These are phyloP conservation scores for Agonopterix heracliana DNA, from an alignment of 2,888 invertebrate species.

Conservation along the genomic window DNA sequence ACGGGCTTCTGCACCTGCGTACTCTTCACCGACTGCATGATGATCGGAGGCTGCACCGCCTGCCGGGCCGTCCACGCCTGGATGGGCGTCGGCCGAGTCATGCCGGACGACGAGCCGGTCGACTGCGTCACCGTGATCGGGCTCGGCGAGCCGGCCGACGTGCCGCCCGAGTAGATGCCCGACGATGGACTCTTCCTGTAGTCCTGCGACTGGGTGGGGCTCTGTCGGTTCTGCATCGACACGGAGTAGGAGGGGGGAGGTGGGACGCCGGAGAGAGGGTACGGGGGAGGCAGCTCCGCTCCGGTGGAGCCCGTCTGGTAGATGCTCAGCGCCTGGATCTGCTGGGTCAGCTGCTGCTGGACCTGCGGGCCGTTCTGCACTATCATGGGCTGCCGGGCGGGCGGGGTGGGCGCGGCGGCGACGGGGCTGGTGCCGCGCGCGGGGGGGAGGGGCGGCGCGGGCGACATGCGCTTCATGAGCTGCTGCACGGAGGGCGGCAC, in stretches of 20 bases:
- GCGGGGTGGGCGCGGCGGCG: slow-evolving; percentile 77
- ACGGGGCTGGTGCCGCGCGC: slow-evolving; percentile 86
- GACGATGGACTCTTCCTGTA: slow-evolving; percentile 91
- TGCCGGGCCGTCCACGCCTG: slow-evolving; percentile 91
- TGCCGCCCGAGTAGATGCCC: slow-evolving; percentile 89
- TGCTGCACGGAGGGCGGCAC: slow-evolving; percentile 79
- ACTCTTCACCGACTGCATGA: slow-evolving; percentile 97
- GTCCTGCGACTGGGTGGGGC: slow-evolving; percentile 88
- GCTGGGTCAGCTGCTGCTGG: slow-evolving; percentile 91
- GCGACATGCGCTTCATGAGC: slow-evolving; percentile 78
- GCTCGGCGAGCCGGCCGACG: slow-evolving; percentile 89
- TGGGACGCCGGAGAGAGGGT: slow-evolving; percentile 78
- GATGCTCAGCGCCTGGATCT: slow-evolving; percentile 90
- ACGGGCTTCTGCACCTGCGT: slow-evolving; percentile 97
- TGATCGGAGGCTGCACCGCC: slow-evolving; percentile 93
- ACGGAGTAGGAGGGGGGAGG: slow-evolving; percentile 91
- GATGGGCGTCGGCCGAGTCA: slow-evolving; percentile 87
- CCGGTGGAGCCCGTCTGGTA: slow-evolving; percentile 79
- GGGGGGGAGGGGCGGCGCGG: slow-evolving; percentile 78
- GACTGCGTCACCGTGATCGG: slow-evolving; percentile 83
- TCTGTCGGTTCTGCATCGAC: slow-evolving; percentile 91
- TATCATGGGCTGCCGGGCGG: slow-evolving; percentile 84
- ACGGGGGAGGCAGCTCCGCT: slow-evolving; percentile 82
- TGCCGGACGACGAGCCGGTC: slow-evolving; percentile 78
- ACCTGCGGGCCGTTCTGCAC: slow-evolving; percentile 88